These are phyloP conservation scores for Galbula dea DNA, from an alignment of 2,113 vertebrate genomes.

Conservation along the genomic window DNA sequence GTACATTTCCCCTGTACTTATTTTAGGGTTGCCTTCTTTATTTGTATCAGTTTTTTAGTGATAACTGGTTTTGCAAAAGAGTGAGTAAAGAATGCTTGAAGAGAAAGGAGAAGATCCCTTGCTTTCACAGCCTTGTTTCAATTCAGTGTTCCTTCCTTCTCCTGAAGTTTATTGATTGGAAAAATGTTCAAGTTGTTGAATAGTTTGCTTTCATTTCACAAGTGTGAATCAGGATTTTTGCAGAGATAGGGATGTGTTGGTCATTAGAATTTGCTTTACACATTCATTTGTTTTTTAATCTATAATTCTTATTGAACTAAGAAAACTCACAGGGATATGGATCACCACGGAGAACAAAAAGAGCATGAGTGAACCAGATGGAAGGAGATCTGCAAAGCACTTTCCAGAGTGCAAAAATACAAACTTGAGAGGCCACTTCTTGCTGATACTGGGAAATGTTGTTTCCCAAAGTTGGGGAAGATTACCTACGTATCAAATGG, in stretches of 20 bases:
- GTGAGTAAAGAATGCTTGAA: neutral
- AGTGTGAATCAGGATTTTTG: slow-evolving; percentile 36
- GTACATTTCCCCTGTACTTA: neutral
- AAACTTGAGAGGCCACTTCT: neutral
- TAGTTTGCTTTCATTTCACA: slow-evolving; percentile 56
- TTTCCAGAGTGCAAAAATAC: neutral
- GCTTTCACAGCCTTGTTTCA: slow-evolving; percentile 29
- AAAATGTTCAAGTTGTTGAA: slow-evolving; percentile 45
- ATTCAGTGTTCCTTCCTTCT: slow-evolving; percentile 12
- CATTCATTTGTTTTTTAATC: slow-evolving; percentile 62
- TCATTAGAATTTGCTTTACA: slow-evolving; percentile 59
- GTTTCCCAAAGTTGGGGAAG: neutral
- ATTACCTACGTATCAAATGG: rapidly evolving
- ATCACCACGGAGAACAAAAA: slow-evolving; percentile 36
- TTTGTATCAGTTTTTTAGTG: slow-evolving; percentile 10
- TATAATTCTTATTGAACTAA: slow-evolving; percentile 61
- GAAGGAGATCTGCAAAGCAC: neutral
- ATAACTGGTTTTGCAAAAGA: slow-evolving; percentile 41
- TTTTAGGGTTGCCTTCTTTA: neutral
- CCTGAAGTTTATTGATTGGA: slow-evolving; percentile 27
- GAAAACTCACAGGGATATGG: slow-evolving; percentile 20
- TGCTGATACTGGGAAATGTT: neutral
- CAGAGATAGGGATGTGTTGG: slow-evolving; percentile 27
- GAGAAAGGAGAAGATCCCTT: slow-evolving; percentile 24
- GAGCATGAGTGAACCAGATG: slow-evolving; percentile 14